A percentile compares a stretch with the other conserved stretches of the same genome.
phyloP scores from a whole-genome alignment of 2,113 vertebrate species.

The Plecturocebus donacophilus region DNA sequence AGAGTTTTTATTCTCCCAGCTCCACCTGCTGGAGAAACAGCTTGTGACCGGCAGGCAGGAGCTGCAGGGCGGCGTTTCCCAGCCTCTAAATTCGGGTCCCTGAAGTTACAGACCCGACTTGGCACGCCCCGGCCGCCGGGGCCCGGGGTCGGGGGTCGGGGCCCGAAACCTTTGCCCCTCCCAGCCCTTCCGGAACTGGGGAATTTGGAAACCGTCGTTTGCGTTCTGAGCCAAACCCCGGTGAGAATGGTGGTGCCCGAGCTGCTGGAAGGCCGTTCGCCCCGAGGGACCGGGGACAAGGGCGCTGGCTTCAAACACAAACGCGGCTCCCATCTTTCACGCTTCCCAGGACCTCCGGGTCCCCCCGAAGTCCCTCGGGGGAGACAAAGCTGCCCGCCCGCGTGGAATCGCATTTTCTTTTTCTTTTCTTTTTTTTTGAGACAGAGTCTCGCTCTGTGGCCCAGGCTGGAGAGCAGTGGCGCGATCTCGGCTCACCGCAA shows the following conservation, averaged over 20 bases:
- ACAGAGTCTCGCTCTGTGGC: too few species aligned
- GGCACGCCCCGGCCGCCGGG: too few species aligned
- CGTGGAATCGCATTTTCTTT: constrained; percentile 62
- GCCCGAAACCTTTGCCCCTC: neutral
- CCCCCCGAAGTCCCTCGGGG: neutral
- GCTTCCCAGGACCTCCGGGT: constrained; percentile 2
- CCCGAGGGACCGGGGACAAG: neutral
- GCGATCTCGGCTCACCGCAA: too few species aligned
- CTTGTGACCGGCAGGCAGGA: constrained; percentile 39
- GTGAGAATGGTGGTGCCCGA: neutral
- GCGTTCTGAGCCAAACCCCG: neutral
- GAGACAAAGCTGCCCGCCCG: neutral
- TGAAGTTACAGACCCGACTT: constrained; percentile 30
- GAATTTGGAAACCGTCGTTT: constrained; percentile 22
- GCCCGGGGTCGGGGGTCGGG: too few species aligned
- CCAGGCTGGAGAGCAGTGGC: too few species aligned
- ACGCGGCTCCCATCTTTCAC: neutral
- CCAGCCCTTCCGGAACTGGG: neutral
- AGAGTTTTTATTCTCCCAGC: constrained; percentile 83
- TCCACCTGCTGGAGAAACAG: constrained; percentile 84
- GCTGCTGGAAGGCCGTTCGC: neutral
- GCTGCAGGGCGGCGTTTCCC: neutral
- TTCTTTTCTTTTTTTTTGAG: too few species aligned
- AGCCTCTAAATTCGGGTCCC: neutral
- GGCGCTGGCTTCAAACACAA: neutral